Evolutionary conservation across 2,888 invertebrate species (phyloP).

Genomic region (Ophioninae sp.): DNA sequence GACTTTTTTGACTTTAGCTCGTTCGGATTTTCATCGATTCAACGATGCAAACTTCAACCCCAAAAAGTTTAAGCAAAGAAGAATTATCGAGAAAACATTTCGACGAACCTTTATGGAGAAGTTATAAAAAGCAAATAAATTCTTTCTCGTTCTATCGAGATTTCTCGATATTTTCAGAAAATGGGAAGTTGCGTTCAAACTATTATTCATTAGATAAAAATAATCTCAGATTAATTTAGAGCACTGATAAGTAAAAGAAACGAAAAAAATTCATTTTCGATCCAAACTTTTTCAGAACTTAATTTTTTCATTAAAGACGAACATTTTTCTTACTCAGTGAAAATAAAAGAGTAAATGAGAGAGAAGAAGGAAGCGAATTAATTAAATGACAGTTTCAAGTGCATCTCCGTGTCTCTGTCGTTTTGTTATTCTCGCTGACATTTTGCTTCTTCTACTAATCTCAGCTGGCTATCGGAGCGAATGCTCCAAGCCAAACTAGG

Average conservation of each 20-base stretch:
- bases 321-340: background rate
- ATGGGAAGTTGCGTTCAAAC: too few relatives aligned
- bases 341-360: background rate
- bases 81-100: too few relatives aligned
- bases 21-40: too few relatives aligned
- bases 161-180: background rate
- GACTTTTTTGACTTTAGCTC: too few relatives aligned
- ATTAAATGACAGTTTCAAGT: background rate
- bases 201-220: too few relatives aligned
- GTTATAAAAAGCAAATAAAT: too few relatives aligned
- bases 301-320: background rate
- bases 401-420: too few relatives aligned
- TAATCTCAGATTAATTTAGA: too few relatives aligned
- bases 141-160: background rate
- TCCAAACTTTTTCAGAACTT: background rate
- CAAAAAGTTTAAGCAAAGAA: too few relatives aligned
- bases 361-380: background rate
- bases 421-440: too few relatives aligned
- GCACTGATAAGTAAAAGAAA: background rate
- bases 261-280: background rate
- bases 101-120: too few relatives aligned
- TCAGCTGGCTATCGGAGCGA: background rate
- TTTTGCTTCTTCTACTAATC: constrained; percentile 20
- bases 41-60: too few relatives aligned
- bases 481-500: background rate